Evolutionary conservation across 2,113 vertebrate species (phyloP).

Genomic region (Hemiscyllium ocellatum): DNA sequence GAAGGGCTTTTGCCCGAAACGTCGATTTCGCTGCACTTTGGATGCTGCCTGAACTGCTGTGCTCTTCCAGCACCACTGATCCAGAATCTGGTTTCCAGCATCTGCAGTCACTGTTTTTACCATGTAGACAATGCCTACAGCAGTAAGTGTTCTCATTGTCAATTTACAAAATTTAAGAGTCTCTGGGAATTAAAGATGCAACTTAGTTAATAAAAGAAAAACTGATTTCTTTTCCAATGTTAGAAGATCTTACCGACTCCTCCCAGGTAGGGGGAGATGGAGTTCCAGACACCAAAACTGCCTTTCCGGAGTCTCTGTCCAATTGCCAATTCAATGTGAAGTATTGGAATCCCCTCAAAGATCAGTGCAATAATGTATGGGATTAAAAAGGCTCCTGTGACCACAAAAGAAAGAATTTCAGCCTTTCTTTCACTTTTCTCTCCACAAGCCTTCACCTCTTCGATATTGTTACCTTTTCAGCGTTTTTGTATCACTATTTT

Average conservation of each 20-base stretch:
- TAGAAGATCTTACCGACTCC: conserved; percentile 62
- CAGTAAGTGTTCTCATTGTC: neutral
- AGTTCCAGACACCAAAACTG: conserved; percentile 72
- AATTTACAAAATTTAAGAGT: neutral
- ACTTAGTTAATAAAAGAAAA: neutral
- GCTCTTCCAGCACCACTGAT: too few relatives aligned
- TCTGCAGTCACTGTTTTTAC: too few relatives aligned
- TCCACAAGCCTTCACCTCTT: neutral
- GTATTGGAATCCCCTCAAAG: conserved; percentile 75
- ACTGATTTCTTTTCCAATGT: neutral
- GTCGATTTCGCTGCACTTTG: too few relatives aligned
- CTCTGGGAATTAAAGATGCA: neutral
- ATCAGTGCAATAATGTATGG: conserved; percentile 75
- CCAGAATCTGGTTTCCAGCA: too few relatives aligned
- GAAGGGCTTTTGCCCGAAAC: too few relatives aligned
- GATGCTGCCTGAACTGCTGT: too few relatives aligned
- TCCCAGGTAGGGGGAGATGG: conserved; percentile 70
- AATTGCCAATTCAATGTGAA: conserved; percentile 76
- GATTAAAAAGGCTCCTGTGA: conserved; percentile 80
- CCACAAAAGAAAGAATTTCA: conserved; percentile 26
- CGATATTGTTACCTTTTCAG: neutral
- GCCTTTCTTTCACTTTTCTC: neutral
- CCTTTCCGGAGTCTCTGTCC: conserved; percentile 74
- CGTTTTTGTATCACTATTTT: neutral
- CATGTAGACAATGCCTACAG: too few relatives aligned